phyloP scores from a whole-genome alignment of 1,140 invertebrate genomes.

The Cydia pomonella region DNA sequence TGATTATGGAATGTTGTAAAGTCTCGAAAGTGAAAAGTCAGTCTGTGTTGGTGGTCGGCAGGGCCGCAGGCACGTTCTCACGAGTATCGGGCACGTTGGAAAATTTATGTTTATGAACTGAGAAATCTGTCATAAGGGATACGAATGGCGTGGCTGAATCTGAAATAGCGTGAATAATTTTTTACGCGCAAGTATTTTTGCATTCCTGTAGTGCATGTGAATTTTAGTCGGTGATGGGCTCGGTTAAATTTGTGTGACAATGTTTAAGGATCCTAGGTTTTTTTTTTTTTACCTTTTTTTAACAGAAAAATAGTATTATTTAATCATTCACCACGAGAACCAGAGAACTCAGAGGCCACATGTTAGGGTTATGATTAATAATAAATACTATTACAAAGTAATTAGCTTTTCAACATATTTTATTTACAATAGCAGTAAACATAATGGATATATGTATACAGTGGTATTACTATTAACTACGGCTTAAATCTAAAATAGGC shows the following conservation, averaged over 20 bases:
- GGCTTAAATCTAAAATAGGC: too few species aligned
- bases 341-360: too few species aligned
- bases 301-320: too few species aligned
- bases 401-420: too few species aligned
- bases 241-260: conserved; percentile 14
- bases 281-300: background rate
- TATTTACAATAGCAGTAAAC: too few species aligned
- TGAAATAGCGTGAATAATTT: conserved; percentile 78
- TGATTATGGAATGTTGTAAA: conserved; percentile 40
- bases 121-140: conserved; percentile 79
- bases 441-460: too few species aligned
- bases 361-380: too few species aligned
- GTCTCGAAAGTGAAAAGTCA: conserved; percentile 74
- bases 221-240: conserved; percentile 12
- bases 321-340: too few species aligned
- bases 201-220: conserved; percentile 35
- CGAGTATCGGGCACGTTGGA: conserved; percentile 72
- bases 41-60: conserved; percentile 72
- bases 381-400: too few species aligned
- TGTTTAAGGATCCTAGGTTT: conserved; percentile 1
- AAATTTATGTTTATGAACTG: conserved; percentile 79
- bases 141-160: conserved; percentile 68
- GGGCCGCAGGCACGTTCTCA: conserved; percentile 69
- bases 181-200: conserved; percentile 63
- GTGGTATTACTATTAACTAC: too few species aligned